These are phyloP conservation scores for Scaptomyza flava DNA, from an alignment of 2,888 invertebrate species.

Conservation along the genomic window DNA sequence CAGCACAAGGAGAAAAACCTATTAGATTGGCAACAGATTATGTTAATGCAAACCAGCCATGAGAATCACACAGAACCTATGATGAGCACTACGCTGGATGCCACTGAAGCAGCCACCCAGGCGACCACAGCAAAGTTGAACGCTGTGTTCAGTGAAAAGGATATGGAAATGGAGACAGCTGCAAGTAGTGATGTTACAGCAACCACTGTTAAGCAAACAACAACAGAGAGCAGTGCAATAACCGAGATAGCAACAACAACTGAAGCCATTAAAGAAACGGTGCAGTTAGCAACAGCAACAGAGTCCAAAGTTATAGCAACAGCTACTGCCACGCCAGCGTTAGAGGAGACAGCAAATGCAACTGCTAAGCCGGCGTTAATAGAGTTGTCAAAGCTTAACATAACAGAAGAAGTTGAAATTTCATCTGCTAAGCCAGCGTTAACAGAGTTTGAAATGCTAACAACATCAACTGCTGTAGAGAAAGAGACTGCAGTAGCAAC, in stretches of 20 bases:
- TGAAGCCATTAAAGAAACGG: constrained; percentile 2
- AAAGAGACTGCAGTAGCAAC: constrained; percentile 11
- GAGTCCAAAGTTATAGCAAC: neutral
- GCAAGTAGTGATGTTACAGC: constrained; percentile 20
- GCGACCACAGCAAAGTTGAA: constrained; percentile 51
- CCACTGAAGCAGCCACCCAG: constrained; percentile 63
- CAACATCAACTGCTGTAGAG: constrained; percentile 7
- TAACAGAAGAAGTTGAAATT: neutral
- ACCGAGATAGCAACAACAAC: constrained; percentile 21
- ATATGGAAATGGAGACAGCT: constrained; percentile 28
- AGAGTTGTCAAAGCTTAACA: neutral
- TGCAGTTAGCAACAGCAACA: constrained; percentile 1
- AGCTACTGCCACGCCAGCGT: neutral
- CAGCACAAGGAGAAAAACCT: constrained; percentile 76
- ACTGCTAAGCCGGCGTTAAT: constrained; percentile 5
- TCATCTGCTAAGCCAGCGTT: neutral
- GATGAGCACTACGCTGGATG: constrained; percentile 66
- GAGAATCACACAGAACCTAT: constrained; percentile 66
- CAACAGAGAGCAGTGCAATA: constrained; percentile 6
- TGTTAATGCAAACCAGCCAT: constrained; percentile 61
- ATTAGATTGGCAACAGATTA: constrained; percentile 81
- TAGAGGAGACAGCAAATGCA: constrained; percentile 2
- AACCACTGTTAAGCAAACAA: constrained; percentile 6
- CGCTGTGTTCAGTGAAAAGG: constrained; percentile 4
- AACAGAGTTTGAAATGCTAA: constrained; percentile 10